Percentiles rank a stretch among this genome's conserved stretches.
These are phyloP conservation scores for Spilarctia lutea DNA, from an alignment of 2,888 invertebrate genomes.

Conservation along the genomic window DNA sequence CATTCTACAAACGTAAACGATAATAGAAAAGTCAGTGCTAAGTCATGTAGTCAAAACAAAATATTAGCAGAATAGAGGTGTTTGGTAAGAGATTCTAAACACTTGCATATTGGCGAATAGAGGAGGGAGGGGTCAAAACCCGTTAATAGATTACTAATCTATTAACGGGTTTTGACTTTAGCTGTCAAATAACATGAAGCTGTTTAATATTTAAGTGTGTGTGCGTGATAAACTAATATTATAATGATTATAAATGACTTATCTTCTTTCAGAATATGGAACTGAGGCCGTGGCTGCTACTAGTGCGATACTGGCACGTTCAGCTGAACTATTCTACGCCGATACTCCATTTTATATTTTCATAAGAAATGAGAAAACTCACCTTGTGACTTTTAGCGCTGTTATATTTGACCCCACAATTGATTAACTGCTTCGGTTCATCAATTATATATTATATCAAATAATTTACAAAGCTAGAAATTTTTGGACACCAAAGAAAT, in stretches of 20 bases:
- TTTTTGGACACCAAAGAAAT: slow-evolving; percentile 10
- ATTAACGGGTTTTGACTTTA: too few species aligned
- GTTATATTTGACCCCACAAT: slow-evolving; percentile 86
- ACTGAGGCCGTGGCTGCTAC: slow-evolving; percentile 91
- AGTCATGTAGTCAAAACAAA: too few species aligned
- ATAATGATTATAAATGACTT: not conserved
- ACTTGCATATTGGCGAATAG: too few species aligned
- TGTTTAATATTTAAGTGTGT: too few species aligned
- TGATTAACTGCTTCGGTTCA: slow-evolving; percentile 18
- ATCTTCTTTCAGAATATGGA: slow-evolving; percentile 86
- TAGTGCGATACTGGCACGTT: slow-evolving; percentile 84
- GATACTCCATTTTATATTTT: slow-evolving; percentile 92
- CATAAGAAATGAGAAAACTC: slow-evolving; percentile 89
- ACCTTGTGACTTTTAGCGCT: slow-evolving; percentile 90
- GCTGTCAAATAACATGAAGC: too few species aligned
- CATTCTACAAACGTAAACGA: too few species aligned
- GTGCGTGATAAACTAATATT: too few species aligned
- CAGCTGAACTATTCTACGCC: slow-evolving; percentile 82
- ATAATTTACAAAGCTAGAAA: not conserved
- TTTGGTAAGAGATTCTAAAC: too few species aligned
- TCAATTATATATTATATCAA: not conserved
- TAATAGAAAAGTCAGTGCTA: too few species aligned
- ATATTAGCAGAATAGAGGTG: too few species aligned
- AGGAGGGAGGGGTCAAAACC: too few species aligned
- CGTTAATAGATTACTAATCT: too few species aligned